Evolutionary conservation across 1,140 invertebrate species (phyloP).

Genomic region (Papilio helenus): DNA sequence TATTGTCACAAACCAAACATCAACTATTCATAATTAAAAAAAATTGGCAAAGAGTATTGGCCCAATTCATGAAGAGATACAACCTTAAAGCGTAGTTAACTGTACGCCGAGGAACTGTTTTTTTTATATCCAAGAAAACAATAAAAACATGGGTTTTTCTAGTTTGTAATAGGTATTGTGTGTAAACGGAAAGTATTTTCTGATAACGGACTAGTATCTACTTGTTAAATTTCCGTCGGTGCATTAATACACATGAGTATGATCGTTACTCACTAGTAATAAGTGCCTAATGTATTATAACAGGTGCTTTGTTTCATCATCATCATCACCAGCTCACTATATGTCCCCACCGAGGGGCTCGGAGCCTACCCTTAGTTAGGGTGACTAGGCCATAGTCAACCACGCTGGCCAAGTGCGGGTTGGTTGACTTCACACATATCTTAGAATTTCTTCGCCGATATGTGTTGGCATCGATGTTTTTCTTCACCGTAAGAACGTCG

Average conservation of each 20-base stretch:
- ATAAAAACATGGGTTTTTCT: conserved; percentile 3
- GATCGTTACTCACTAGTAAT: neutral
- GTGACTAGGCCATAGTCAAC: too few species aligned
- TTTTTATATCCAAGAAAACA: neutral
- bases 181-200: neutral
- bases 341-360: too few species aligned
- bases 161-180: neutral
- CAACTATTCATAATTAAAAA: neutral
- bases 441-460: too few species aligned
- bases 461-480: too few species aligned
- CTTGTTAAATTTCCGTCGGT: neutral
- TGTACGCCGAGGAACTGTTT: neutral
- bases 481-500: too few species aligned
- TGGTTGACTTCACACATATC: too few species aligned
- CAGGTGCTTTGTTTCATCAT: too few species aligned
- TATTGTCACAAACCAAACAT: neutral
- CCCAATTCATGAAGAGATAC: neutral
- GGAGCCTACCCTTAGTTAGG: too few species aligned
- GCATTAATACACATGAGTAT: neutral
- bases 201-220: neutral
- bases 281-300: neutral
- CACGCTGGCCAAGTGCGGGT: too few species aligned
- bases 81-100: neutral
- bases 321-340: too few species aligned
- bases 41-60: neutral